Conservation (phyloP, 2,797 vertebrate species). For the Hydrophis major region DNA sequence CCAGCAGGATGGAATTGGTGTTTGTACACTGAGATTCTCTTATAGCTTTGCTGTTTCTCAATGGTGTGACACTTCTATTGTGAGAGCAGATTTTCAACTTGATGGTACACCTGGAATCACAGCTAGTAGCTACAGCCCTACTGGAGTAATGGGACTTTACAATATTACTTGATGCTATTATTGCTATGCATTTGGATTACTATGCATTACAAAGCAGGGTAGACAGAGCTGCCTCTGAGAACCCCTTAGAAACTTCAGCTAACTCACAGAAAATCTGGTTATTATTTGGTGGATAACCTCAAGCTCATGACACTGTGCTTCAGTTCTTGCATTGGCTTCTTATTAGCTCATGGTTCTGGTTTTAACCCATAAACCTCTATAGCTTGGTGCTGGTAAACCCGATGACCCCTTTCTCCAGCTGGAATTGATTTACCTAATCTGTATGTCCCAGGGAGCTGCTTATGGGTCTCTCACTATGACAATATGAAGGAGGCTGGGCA, state of each 20-base stretch:
- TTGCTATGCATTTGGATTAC: neutral
- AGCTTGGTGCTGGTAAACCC: neutral
- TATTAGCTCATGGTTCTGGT: neutral
- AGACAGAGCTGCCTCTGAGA: neutral
- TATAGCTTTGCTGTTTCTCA: neutral
- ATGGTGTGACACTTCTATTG: neutral
- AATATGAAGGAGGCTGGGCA: neutral
- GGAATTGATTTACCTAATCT: neutral
- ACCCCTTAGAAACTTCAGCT: neutral
- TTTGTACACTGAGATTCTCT: neutral
- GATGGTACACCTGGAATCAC: neutral
- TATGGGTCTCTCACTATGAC: neutral
- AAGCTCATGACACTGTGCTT: neutral
- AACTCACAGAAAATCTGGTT: neutral
- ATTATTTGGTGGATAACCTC: neutral
- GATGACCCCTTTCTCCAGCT: neutral
- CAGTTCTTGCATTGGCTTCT: neutral
- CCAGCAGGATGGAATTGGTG: neutral
- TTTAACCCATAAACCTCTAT: neutral
- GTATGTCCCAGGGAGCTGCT: neutral
- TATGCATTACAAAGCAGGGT: neutral
- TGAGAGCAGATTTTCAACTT: neutral
- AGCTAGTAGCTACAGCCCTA: neutral
- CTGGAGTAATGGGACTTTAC: neutral
- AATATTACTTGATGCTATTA: neutral